phyloP scores from a whole-genome alignment of 2,888 invertebrate species.

The Cloeon dipterum region DNA sequence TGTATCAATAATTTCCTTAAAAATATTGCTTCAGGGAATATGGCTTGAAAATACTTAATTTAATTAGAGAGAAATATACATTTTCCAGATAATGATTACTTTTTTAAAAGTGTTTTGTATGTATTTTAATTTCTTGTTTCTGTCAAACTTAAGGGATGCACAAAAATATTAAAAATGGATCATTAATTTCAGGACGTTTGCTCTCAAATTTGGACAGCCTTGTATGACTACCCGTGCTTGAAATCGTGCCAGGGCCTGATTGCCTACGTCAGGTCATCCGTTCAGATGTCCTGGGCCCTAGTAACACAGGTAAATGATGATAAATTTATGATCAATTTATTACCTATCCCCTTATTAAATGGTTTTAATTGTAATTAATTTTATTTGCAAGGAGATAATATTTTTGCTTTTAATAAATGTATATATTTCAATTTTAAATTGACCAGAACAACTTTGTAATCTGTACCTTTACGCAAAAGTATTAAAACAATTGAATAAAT shows the following conservation, averaged over 20 bases:
- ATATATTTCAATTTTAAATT: neutral
- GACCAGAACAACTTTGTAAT: slow-evolving; percentile 2
- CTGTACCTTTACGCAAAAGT: neutral
- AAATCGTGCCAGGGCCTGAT: slow-evolving; percentile 52
- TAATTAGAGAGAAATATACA: no score
- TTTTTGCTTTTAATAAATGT: no score
- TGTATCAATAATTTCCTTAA: no score
- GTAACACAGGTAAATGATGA: slow-evolving; percentile 35
- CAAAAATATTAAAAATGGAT: slow-evolving; percentile 12
- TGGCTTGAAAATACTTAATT: no score
- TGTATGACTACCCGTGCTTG: slow-evolving; percentile 83
- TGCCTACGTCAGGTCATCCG: slow-evolving; percentile 58
- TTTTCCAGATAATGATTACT: no score
- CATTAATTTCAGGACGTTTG: slow-evolving; percentile 25
- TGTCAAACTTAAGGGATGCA: no score
- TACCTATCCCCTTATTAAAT: no score
- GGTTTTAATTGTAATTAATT: no score
- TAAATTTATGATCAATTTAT: neutral
- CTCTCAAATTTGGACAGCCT: slow-evolving; percentile 57
- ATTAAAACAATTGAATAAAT: neutral
- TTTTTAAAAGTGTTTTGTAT: no score
- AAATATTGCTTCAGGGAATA: no score
- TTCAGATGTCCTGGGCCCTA: slow-evolving; percentile 70
- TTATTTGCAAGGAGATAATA: no score
- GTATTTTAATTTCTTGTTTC: slow-evolving; percentile 18